phyloP scores from a whole-genome alignment of 2,888 invertebrate genomes.

The Aspidapion aeneum region DNA sequence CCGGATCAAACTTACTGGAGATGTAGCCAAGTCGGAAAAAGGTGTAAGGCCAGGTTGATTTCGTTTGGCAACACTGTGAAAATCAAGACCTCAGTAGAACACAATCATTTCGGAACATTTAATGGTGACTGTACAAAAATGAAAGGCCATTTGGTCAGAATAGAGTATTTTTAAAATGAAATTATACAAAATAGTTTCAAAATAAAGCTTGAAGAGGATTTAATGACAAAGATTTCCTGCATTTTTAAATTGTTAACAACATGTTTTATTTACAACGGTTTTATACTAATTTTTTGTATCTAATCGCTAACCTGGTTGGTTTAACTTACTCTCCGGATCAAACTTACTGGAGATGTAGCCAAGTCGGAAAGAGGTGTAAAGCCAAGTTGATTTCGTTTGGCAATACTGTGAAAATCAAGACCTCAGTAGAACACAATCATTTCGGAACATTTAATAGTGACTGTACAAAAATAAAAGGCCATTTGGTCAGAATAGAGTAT shows the following conservation, averaged over 20 bases:
- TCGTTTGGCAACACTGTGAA: constrained; percentile 11
- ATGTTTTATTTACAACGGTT: too few relatives aligned
- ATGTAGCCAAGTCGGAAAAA: constrained; percentile 25
- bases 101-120: constrained; percentile 14
- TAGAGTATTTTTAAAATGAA: constrained; percentile 10
- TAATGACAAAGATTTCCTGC: too few relatives aligned
- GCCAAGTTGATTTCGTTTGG: constrained; percentile 17
- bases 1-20: constrained; percentile 29
- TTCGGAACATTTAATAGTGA: constrained; percentile 5
- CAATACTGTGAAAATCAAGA: constrained; percentile 4
- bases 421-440: constrained; percentile 13
- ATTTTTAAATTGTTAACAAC: too few relatives aligned
- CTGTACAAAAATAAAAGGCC: neutral
- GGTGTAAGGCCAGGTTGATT: constrained; percentile 22
- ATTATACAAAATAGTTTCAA: too few relatives aligned
- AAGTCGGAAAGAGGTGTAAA: constrained; percentile 23
- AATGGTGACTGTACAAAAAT: constrained; percentile 2
- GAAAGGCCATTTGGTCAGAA: constrained; percentile 5
- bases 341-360: constrained; percentile 31
- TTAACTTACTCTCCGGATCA: constrained; percentile 19
- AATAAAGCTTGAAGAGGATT: too few relatives aligned
- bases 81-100: constrained; percentile 4
- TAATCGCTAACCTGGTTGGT: too few relatives aligned
- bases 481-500: constrained; percentile 13
- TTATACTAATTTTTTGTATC: too few relatives aligned